Evolutionary conservation across 2,888 invertebrate species (phyloP).

Genomic region (Eupithecia insigniata): DNA sequence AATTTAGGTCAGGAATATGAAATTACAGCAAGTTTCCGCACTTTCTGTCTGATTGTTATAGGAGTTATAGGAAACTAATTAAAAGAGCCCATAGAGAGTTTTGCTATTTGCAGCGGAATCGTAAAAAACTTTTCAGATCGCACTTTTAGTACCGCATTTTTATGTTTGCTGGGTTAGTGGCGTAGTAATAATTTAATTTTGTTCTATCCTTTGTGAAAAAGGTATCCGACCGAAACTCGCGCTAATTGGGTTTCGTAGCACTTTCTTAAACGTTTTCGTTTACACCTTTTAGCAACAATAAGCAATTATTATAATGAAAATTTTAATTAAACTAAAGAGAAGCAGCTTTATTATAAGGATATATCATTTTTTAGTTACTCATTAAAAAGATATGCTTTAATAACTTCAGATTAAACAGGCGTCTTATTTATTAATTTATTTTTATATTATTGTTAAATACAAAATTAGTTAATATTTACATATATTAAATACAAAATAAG

Average conservation of each 20-base stretch:
- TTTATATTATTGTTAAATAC: no score
- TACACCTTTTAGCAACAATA: not conserved
- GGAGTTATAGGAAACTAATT: conserved; percentile 16
- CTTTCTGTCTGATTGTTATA: conserved; percentile 24
- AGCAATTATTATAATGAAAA: no score
- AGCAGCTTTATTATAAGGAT: not conserved
- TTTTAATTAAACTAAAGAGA: not conserved
- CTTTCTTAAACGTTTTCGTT: not conserved
- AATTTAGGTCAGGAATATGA: conserved; percentile 33
- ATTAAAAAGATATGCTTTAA: not conserved
- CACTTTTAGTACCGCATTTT: not conserved
- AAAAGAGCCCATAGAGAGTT: conserved; percentile 3
- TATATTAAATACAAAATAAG: no score
- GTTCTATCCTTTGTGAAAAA: not conserved
- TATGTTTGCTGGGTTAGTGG: not conserved
- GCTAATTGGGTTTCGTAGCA: not conserved
- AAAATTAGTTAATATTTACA: no score
- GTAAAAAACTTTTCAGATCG: conserved; percentile 6
- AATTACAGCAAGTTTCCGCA: conserved; percentile 26
- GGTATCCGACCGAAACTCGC: not conserved
- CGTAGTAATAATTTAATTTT: not conserved
- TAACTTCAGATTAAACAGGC: not conserved
- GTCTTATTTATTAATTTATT: not conserved
- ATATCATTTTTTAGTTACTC: not conserved
- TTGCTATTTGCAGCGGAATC: conserved; percentile 5